Evolutionary conservation across 2,888 invertebrate species (phyloP), one percentile per base, ranked within the genome.

Genomic region (Cantharis nigra): DNA sequence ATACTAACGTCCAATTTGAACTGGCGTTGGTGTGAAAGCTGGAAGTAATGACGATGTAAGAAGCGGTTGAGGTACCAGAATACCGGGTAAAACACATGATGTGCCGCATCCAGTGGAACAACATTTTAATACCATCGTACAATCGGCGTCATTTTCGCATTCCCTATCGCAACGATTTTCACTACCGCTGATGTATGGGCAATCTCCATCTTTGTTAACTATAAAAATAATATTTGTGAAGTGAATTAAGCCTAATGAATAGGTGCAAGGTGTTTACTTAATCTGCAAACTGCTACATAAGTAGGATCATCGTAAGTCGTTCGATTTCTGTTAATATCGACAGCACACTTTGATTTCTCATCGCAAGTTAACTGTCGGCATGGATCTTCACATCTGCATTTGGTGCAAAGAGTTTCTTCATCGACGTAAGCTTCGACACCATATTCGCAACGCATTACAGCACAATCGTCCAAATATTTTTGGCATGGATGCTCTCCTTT

Each of bases 121-220:
- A 87, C 97, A 97, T 88, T 97, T 97, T 86, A 92, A 91, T 23
- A 92, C 92, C 33, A 92, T 93, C 13, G 91, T 88, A 86, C 97
- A 98, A 85, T 96, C 95, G 0, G 95, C 94, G 87, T 97, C 97
- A 73, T 92, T 92, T 78, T 90, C 89, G 85, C 97, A 97, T 86
- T 95, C 94, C 9, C 91, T 91, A 86, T 97, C 97, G 69, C 90
- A 90, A 71, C 89, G 86, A 72, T 88, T 87, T n/a, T 87, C 85
- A 10, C 88, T 87, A 70, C 87, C 87, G 9, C 88, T 87, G 18
- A 91, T 84, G 67, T 83, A 85, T 3, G 95, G 95, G 84, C 95
- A 95, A 26, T 88, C 88, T 3, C 95, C 94, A n/a, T 91, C 89
- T 86, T 95, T 97, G 83, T 90, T 91, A 23, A 90, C 94, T 94